phyloP scores from a whole-genome alignment of 1,140 invertebrate genomes.

The Andrena cerasifolii region DNA sequence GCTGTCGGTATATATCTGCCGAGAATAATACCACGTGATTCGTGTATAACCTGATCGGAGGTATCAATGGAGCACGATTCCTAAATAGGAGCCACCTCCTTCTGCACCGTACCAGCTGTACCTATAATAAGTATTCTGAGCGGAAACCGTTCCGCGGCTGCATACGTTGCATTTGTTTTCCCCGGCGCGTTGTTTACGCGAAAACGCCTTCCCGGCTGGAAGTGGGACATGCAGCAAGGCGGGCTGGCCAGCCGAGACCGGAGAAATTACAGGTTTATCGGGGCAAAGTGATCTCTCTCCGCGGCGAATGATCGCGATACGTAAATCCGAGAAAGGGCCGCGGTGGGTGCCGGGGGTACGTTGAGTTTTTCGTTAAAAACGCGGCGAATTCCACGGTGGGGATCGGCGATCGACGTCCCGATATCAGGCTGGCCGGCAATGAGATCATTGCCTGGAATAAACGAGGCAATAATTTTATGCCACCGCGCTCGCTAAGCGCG shows the following conservation, averaged over 20 bases:
- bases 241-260: neutral
- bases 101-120: too few relatives aligned
- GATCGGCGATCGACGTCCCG: slow-evolving; percentile 54
- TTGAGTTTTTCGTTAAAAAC: slow-evolving; percentile 22
- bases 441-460: slow-evolving; percentile 82
- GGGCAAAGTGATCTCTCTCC: slow-evolving; percentile 15
- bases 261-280: slow-evolving; percentile 48
- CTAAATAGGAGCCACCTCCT: too few relatives aligned
- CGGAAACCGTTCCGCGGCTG: neutral
- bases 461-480: slow-evolving; percentile 80
- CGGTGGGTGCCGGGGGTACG: neutral
- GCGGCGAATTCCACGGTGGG: slow-evolving; percentile 23
- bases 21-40: neutral
- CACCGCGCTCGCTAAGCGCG: slow-evolving; percentile 47
- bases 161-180: neutral
- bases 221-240: slow-evolving; percentile 30
- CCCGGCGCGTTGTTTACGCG: slow-evolving; percentile 17
- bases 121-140: neutral
- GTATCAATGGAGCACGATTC: too few relatives aligned
- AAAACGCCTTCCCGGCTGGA: slow-evolving; percentile 8
- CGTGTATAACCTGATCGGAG: too few relatives aligned
- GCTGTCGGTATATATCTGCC: neutral
- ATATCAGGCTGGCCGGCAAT: slow-evolving; percentile 69
- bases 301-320: slow-evolving; percentile 15
- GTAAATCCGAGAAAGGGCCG: neutral